Percentiles rank a stretch among this genome's conserved stretches.
These are phyloP conservation scores for Spheniscus humboldti DNA, from an alignment of 2,797 vertebrate species.

Conservation along the genomic window DNA sequence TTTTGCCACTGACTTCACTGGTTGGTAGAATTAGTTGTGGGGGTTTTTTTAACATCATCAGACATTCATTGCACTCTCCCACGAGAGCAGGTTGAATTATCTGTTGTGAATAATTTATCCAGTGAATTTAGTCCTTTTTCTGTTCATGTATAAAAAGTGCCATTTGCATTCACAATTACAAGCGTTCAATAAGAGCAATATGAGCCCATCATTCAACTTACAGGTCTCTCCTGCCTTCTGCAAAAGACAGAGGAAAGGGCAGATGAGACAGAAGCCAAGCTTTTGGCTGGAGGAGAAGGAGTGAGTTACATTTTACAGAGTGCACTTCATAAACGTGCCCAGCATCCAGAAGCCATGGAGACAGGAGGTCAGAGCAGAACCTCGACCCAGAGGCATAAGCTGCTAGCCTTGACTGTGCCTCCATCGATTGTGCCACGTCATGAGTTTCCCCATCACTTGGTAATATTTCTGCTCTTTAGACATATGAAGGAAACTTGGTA, in stretches of 20 bases:
- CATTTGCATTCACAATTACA: constrained; percentile 26
- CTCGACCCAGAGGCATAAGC: background rate
- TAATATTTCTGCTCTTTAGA: background rate
- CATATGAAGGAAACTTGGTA: background rate
- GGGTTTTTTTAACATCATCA: background rate
- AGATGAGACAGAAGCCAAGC: background rate
- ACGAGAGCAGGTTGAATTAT: constrained; percentile 30
- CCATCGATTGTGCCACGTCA: accelerated
- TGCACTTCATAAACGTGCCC: background rate
- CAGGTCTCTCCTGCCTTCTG: background rate
- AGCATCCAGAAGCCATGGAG: background rate
- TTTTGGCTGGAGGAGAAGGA: background rate
- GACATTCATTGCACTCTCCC: constrained; percentile 40
- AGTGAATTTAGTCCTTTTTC: constrained; percentile 46
- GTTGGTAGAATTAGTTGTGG: background rate
- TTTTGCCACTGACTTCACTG: background rate
- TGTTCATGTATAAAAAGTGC: constrained; percentile 11
- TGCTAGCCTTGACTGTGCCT: background rate
- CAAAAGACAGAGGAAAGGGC: background rate
- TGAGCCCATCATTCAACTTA: background rate
- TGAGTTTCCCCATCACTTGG: background rate
- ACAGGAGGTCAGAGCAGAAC: background rate
- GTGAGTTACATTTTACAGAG: background rate
- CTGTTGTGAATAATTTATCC: constrained; percentile 61
- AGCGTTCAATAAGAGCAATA: background rate